Percentiles rank a stretch among this genome's conserved stretches.
Conservation (phyloP, 1,140 invertebrate genomes). For the Zeugodacus cucurbitae region DNA sequence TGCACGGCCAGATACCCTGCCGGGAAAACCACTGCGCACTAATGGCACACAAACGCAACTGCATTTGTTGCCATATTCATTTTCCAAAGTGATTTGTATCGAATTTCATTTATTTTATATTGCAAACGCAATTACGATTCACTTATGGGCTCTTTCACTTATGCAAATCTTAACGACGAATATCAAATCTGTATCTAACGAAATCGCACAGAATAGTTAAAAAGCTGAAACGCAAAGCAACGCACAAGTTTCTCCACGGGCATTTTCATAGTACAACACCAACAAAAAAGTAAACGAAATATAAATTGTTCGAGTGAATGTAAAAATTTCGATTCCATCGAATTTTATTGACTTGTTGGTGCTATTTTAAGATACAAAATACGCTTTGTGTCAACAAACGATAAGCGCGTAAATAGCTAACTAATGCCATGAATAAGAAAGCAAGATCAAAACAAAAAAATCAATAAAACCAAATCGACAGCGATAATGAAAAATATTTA, state of each 20-base stretch:
- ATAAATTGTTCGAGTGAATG: background rate
- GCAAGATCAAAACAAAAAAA: background rate
- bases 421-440: background rate
- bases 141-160: background rate
- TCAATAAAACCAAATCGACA: background rate
- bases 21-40: background rate
- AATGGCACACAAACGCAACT: background rate
- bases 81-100: background rate
- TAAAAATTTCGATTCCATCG: background rate
- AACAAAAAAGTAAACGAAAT: background rate
- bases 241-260: background rate
- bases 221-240: background rate
- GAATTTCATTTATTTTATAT: background rate
- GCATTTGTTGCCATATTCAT: background rate
- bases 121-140: background rate
- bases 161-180: background rate
- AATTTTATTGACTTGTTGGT: background rate
- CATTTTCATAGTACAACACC: background rate
- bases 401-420: background rate
- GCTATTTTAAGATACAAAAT: slow-evolving; percentile 1
- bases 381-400: background rate
- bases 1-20: background rate
- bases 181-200: background rate
- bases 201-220: background rate
- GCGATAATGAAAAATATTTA: background rate